Percentiles rank a stretch among this genome's conserved stretches.
phyloP scores from a whole-genome alignment of 2,113 vertebrate genomes.

The Cyprinodon tularosa region DNA sequence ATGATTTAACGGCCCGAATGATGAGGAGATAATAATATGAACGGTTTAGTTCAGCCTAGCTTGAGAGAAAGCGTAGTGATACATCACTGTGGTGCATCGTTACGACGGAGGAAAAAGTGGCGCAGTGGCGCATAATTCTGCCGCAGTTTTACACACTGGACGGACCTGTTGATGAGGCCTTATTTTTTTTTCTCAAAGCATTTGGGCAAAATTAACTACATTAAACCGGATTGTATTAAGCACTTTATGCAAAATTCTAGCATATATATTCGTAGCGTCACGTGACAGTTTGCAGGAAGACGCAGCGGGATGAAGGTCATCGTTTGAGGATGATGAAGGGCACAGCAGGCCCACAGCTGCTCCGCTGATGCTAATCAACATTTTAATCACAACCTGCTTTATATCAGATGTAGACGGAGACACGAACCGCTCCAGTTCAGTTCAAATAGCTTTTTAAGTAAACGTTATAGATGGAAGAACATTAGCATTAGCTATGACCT shows the following conservation, averaged over 20 bases:
- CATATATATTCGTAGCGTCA: neutral
- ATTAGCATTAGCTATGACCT: conserved; percentile 11
- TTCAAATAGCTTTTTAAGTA: neutral
- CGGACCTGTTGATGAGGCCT: conserved; percentile 58
- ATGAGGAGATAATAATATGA: neutral
- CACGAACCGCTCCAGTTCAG: neutral
- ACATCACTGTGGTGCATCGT: neutral
- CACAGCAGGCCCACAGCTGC: conserved; percentile 35
- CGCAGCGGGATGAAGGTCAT: conserved; percentile 65
- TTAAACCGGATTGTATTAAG: neutral
- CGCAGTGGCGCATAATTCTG: conserved; percentile 50
- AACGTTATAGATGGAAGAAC: conserved; percentile 7
- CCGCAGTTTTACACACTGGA: conserved; percentile 57
- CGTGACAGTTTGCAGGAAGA: conserved; percentile 11
- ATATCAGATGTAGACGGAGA: neutral
- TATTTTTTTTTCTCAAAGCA: neutral
- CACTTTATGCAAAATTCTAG: neutral
- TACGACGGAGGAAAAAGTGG: conserved; percentile 20
- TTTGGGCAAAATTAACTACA: neutral
- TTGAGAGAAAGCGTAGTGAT: too few relatives aligned
- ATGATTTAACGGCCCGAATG: neutral
- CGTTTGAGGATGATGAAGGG: conserved; percentile 51
- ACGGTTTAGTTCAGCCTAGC: neutral
- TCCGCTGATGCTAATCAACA: conserved; percentile 11
- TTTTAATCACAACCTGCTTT: neutral